Evolutionary conservation across 2,888 invertebrate species (phyloP).

Genomic region (Chrysotoxum bicinctum): DNA sequence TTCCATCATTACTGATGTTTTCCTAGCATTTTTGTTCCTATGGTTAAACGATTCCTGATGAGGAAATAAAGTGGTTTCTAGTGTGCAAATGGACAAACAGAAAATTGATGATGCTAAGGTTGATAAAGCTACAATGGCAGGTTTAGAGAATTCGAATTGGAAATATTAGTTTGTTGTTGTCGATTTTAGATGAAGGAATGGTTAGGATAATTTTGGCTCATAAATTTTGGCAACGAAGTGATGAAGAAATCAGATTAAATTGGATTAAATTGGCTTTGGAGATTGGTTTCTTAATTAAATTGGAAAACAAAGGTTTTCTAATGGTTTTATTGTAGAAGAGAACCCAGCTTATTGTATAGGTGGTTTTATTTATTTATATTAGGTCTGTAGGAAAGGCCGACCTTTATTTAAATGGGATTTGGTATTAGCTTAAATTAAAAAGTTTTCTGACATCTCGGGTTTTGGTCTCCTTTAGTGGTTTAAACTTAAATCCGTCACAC

Average conservation of each 20-base stretch:
- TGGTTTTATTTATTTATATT: background rate
- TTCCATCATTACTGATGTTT: constrained; percentile 11
- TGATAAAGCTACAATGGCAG: constrained; percentile 30
- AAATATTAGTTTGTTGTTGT: constrained; percentile 45
- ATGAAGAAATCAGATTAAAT: constrained; percentile 21
- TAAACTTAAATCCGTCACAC: background rate
- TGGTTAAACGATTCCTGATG: constrained; percentile 58
- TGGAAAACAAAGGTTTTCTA: constrained; percentile 20
- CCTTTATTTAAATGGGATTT: background rate
- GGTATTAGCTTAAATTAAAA: background rate
- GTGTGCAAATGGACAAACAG: background rate
- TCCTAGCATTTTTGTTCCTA: constrained; percentile 10
- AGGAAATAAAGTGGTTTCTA: constrained; percentile 58
- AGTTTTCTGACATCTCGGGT: background rate
- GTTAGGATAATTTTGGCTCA: constrained; percentile 5
- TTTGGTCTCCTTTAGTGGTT: background rate
- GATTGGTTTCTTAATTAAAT: constrained; percentile 63
- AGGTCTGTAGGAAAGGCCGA: background rate
- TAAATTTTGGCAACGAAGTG: background rate
- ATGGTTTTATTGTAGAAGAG: constrained; percentile 5
- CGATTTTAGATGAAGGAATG: background rate
- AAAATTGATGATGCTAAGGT: constrained; percentile 28
- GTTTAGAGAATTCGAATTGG: constrained; percentile 38
- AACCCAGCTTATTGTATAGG: background rate
- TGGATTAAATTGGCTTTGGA: constrained; percentile 33